Evolutionary conservation across 2,797 vertebrate species (phyloP), one percentile per base, ranked within the genome.

Genomic region (Diceros bicornis): DNA sequence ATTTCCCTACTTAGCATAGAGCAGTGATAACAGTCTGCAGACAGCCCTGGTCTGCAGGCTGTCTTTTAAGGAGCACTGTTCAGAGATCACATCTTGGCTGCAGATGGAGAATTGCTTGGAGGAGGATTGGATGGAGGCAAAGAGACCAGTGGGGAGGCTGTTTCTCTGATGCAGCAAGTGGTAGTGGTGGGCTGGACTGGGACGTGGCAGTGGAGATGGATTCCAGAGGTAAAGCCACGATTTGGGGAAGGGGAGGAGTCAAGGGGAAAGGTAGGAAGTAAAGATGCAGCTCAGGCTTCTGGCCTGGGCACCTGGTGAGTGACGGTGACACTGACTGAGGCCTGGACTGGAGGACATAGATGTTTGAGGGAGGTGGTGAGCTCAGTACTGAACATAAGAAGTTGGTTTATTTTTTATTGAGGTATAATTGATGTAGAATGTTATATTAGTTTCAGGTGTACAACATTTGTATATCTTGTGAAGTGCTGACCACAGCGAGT

Each of bases 111-210:
- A 55, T 11, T 89, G 79, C 66, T 29, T 62, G 20, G 87, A 87
- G n/a, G 57, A 85, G 71, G 50, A 29, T 4, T 79, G 37, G 47
- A 17, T 44, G 84, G 75, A 32, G 27, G n/a, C 27, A 74, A 77
- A 77, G 37, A 82, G 50, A 11, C 29, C 13, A 14, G n/a, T 59
- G 34, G 29, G 50, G 91, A 84, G 77, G 82, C 78, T 77, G 7
- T 69, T 91, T 93, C 75, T 95, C 34, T 86, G 64, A 50, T 41
- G 55, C 37, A 61, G 41, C 68, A 92, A 55, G 55, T 52, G 69
- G 81, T 52, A 18, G 75, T 88, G 55, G 74, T 93, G 50, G 18
- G 84, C 90, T 85, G 37, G 34, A 61, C 20, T 68, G 18, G 6
- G 32, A 57, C 57, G 12, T 47, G 66, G 66, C 44, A 41, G n/a